Conservation (phyloP, 2,888 invertebrate species). For the Notodromas monacha region DNA sequence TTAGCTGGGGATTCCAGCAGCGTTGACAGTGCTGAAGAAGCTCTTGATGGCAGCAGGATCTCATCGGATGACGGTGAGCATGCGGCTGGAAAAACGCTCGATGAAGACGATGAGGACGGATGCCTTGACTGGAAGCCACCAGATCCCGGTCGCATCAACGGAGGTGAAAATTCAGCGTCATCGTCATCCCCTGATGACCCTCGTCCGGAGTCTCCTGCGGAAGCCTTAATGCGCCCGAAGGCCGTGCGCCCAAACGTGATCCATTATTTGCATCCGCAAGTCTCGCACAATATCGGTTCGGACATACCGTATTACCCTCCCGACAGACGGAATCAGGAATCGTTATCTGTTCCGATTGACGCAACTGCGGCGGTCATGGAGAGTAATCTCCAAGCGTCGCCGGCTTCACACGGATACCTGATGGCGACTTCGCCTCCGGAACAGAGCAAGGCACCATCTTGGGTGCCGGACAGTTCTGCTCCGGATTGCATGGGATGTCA, state of each 20-base stretch:
- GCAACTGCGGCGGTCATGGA: not conserved
- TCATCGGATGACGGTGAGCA: not conserved
- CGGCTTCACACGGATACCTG: not conserved
- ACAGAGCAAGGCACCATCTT: slow-evolving; percentile 30
- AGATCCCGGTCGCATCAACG: too few species aligned
- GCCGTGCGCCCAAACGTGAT: too few species aligned
- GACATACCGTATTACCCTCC: slow-evolving; percentile 6
- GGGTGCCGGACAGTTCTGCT: slow-evolving; percentile 79
- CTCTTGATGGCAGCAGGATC: slow-evolving; percentile 8
- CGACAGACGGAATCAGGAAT: not conserved
- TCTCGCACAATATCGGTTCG: slow-evolving; percentile 7
- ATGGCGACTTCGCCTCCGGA: not conserved
- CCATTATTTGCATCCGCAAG: slow-evolving; percentile 11
- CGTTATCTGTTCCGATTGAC: too few species aligned
- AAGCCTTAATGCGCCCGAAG: too few species aligned
- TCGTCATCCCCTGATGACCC: slow-evolving; percentile 12
- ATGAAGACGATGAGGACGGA: too few species aligned
- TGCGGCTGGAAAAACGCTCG: too few species aligned
- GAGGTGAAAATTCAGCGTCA: too few species aligned
- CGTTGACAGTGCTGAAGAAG: slow-evolving; percentile 15
- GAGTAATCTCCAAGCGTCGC: not conserved
- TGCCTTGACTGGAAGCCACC: too few species aligned
- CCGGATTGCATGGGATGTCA: slow-evolving; percentile 74
- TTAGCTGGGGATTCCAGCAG: slow-evolving; percentile 5
- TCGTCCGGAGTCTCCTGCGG: too few species aligned